Evolutionary conservation across 2,797 vertebrate genomes (phyloP).

Genomic region (Anas acuta): DNA sequence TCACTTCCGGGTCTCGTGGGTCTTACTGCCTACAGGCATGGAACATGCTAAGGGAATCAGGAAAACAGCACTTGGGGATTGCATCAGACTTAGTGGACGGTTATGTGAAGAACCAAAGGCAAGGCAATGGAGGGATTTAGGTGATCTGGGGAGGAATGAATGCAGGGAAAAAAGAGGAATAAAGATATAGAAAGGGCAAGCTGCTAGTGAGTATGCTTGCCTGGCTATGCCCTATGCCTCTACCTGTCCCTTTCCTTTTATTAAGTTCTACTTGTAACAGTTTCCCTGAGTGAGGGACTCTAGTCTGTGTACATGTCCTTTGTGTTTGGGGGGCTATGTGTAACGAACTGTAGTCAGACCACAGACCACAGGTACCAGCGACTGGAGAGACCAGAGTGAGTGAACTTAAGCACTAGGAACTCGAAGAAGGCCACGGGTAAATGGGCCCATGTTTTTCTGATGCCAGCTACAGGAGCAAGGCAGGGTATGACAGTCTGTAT

Average conservation of each 20-base stretch:
- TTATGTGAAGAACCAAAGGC: too few species aligned
- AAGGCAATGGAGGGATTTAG: too few species aligned
- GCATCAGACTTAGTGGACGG: too few species aligned
- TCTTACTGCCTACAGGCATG: too few species aligned
- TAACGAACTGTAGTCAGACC: neutral
- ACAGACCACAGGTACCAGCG: neutral
- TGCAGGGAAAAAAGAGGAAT: neutral
- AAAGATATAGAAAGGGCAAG: neutral
- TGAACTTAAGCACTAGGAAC: neutral
- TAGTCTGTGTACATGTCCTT: neutral
- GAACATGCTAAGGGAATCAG: too few species aligned
- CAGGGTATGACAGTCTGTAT: neutral
- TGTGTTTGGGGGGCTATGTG: neutral
- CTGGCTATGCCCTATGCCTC: neutral
- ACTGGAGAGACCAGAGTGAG: neutral
- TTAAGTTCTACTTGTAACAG: neutral
- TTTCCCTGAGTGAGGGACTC: neutral
- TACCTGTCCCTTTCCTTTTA: neutral
- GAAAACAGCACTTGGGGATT: too few species aligned
- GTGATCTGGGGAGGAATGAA: neutral
- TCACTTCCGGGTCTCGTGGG: neutral
- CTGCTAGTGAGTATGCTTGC: neutral
- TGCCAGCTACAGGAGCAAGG: neutral
- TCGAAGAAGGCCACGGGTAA: neutral
- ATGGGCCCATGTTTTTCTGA: fast-evolving